Conservation (phyloP, 1,140 invertebrate genomes). For the Atta cephalotes region DNA sequence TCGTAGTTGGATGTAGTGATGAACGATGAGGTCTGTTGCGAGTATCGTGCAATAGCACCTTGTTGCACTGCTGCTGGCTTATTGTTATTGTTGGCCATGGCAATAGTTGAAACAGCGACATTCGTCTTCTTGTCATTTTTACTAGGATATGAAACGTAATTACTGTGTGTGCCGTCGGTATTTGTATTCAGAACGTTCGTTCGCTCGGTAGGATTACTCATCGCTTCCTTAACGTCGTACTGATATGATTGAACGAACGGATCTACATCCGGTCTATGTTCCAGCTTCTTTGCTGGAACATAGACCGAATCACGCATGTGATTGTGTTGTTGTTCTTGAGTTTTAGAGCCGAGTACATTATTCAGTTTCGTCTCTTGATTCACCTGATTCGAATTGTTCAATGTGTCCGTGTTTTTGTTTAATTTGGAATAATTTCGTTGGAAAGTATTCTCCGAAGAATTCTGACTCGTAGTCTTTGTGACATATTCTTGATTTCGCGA, state of each 20-base stretch:
- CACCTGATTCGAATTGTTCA: constrained; percentile 8
- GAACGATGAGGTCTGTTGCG: constrained; percentile 76
- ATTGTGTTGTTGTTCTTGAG: constrained; percentile 65
- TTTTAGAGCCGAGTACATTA: constrained; percentile 60
- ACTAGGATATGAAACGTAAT: constrained; percentile 67
- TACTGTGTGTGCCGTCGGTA: constrained; percentile 65
- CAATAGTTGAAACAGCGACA: constrained; percentile 50
- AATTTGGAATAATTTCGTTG: constrained; percentile 67
- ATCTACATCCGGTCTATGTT: constrained; percentile 57
- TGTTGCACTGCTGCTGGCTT: constrained; percentile 54
- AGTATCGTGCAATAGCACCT: constrained; percentile 69
- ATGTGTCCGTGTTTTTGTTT: constrained; percentile 56
- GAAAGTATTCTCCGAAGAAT: constrained; percentile 55
- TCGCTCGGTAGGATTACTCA: constrained; percentile 44
- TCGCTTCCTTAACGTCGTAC: constrained; percentile 69
- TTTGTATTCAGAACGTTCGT: constrained; percentile 58
- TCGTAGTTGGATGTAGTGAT: constrained; percentile 80
- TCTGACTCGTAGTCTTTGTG: constrained; percentile 45
- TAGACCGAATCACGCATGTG: constrained; percentile 73
- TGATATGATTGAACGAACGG: constrained; percentile 76
- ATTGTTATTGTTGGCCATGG: constrained; percentile 62
- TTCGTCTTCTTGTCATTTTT: constrained; percentile 75
- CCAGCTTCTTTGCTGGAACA: constrained; percentile 76
- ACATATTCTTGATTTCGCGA: constrained; percentile 62
- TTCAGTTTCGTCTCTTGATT: constrained; percentile 65